phyloP scores from a whole-genome alignment of 64 coral and sea anemone genomes.

The Exaiptasia diaphana region DNA sequence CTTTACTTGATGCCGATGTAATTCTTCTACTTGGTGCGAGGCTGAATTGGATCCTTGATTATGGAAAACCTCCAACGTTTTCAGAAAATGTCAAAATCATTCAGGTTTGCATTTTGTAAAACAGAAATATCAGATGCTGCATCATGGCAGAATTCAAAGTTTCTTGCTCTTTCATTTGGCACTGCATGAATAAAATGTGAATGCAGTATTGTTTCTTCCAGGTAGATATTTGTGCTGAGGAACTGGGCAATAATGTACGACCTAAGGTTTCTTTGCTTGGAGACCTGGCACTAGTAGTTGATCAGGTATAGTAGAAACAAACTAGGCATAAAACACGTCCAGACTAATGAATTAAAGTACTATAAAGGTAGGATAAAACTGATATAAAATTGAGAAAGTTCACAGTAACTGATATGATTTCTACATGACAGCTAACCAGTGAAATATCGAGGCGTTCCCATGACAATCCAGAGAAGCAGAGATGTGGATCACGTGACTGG shows the following conservation, averaged over 20 bases:
- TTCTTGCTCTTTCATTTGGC: no score
- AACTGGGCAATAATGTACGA: background rate
- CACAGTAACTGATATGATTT: background rate
- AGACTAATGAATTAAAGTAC: background rate
- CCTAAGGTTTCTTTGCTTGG: background rate
- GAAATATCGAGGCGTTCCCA: background rate
- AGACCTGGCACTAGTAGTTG: background rate
- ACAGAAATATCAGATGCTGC: no score
- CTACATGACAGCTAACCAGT: background rate
- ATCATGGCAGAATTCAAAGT: no score
- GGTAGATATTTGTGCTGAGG: background rate
- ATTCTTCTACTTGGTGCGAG: conserved; percentile 88
- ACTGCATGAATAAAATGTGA: no score
- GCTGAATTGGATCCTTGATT: conserved; percentile 98
- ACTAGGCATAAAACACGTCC: no score
- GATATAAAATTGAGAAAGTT: background rate
- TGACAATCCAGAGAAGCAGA: background rate
- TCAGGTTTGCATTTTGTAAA: conserved; percentile 56
- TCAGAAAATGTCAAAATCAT: conserved; percentile 73
- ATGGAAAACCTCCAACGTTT: conserved; percentile 84
- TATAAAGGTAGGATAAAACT: background rate
- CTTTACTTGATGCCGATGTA: conserved; percentile 89
- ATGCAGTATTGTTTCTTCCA: background rate
- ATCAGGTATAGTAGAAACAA: no score
- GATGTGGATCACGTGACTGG: background rate